phyloP scores from a whole-genome alignment of 2,888 invertebrate genomes.

The Coecobrya sp. region DNA sequence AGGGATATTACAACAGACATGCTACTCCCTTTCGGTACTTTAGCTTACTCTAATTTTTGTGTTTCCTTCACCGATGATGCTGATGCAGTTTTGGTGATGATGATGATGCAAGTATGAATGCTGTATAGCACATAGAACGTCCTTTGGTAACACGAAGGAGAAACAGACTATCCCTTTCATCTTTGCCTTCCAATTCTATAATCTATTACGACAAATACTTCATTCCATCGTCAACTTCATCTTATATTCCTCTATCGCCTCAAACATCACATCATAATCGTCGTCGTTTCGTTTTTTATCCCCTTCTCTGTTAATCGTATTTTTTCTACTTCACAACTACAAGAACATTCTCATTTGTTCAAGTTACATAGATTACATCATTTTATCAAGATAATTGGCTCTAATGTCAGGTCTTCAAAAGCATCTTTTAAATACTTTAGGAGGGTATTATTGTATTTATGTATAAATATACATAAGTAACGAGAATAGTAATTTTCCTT shows the following conservation, averaged over 20 bases:
- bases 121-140: slow-evolving; percentile 65
- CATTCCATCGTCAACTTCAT: slow-evolving; percentile 67
- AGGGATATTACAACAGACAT: neutral
- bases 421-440: slow-evolving; percentile 67
- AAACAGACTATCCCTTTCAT: slow-evolving; percentile 81
- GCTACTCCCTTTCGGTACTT: slow-evolving; percentile 76
- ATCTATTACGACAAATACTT: slow-evolving; percentile 44
- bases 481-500: neutral
- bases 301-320: slow-evolving; percentile 3
- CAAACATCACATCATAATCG: slow-evolving; percentile 61
- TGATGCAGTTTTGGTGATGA: slow-evolving; percentile 13
- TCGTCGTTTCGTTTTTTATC: slow-evolving; percentile 49
- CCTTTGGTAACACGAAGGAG: slow-evolving; percentile 60
- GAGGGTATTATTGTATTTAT: neutral
- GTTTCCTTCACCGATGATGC: slow-evolving; percentile 31
- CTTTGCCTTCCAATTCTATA: slow-evolving; percentile 64
- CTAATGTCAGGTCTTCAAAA: slow-evolving; percentile 83
- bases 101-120: slow-evolving; percentile 52
- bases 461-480: neutral
- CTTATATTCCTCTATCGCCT: slow-evolving; percentile 64
- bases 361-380: slow-evolving; percentile 84
- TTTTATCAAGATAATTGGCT: slow-evolving; percentile 85
- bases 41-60: slow-evolving; percentile 64
- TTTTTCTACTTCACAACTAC: slow-evolving; percentile 23
- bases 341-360: slow-evolving; percentile 81